Evolutionary conservation across 2,797 vertebrate species (phyloP), one percentile per base, ranked within the genome.

Genomic region (Labeo calbasu): DNA sequence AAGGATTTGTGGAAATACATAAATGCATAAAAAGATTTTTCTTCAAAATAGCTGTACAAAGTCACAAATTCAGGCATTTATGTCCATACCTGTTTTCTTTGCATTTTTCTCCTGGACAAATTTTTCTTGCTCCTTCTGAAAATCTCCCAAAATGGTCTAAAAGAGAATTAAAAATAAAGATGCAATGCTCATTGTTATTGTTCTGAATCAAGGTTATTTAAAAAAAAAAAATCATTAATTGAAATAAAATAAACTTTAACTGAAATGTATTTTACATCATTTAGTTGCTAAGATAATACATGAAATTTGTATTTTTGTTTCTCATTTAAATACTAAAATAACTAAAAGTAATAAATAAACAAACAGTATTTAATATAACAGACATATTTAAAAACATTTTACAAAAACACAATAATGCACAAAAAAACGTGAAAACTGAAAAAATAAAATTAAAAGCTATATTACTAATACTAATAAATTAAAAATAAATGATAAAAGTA

Each of bases 61-160:
- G 15, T 70, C 13, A 23, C 57, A 61, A 12, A 14, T 14, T 25
- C 23, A 46, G 0, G 17, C 21, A 25, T 14, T 13, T 14, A 10
- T 6, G 5, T 2, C 32, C 4, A 86, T 91, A 99, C 98, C 98
- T 92, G 97, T 95, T 92, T 95, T 98, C 89, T 96, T 98, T 10
- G 95, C 94, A 87, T 98, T 95, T 28, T 99, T 98, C 86, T 99
- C 97, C 71, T 96, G 96, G 59, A 99, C 96, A 94, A 99, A 99
- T 91, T 96, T 99, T 85, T 99, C 94, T 88, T 99, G 98, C 82
- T 99, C 98, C 88, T 99, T 99, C 63, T 99, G 96, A 91, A 99
- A 99, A 89, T 99, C 98, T 88, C 98, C 98, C 40, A 99, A 93
- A 90, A 99, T 98, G 0, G 97, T 99, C 98, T 99, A 86, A 79